Conservation (phyloP, 2,888 invertebrate species). For the Blastobasis lacticolella region DNA sequence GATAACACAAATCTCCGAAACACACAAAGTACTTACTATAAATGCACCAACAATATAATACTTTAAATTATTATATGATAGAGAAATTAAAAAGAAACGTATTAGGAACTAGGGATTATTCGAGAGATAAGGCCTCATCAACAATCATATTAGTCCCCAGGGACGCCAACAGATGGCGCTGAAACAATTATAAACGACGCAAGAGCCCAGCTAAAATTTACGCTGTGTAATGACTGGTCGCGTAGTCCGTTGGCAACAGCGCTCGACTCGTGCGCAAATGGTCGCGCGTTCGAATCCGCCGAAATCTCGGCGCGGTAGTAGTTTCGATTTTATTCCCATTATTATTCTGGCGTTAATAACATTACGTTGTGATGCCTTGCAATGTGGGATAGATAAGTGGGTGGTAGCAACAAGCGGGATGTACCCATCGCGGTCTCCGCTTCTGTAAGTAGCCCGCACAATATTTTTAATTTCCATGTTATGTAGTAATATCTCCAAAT, state of each 20-base stretch:
- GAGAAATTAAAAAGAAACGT: too few species aligned
- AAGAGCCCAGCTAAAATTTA: slow-evolving; percentile 17
- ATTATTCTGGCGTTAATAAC: slow-evolving; percentile 33
- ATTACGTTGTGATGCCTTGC: slow-evolving; percentile 33
- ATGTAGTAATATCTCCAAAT: too few species aligned
- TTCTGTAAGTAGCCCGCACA: slow-evolving; percentile 68
- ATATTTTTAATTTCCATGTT: slow-evolving; percentile 13
- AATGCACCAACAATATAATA: too few species aligned
- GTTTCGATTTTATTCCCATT: slow-evolving; percentile 30
- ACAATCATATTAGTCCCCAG: slow-evolving; percentile 10
- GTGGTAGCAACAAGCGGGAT: slow-evolving; percentile 67
- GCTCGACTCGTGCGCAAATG: background rate
- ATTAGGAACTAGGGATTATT: too few species aligned
- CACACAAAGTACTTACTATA: too few species aligned
- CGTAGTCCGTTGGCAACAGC: slow-evolving; percentile 18
- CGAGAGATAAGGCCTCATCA: too few species aligned
- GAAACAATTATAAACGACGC: background rate
- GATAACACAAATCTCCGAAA: too few species aligned
- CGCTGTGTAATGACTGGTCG: rapidly evolving
- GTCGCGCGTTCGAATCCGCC: slow-evolving; percentile 24
- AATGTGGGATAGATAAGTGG: slow-evolving; percentile 53
- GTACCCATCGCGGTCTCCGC: slow-evolving; percentile 52
- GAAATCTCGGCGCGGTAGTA: background rate
- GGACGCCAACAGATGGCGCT: slow-evolving; percentile 37
- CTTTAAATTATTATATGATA: too few species aligned